These are phyloP conservation scores for Polypedilum pembai DNA, from an alignment of 1,140 invertebrate genomes.

Conservation along the genomic window DNA sequence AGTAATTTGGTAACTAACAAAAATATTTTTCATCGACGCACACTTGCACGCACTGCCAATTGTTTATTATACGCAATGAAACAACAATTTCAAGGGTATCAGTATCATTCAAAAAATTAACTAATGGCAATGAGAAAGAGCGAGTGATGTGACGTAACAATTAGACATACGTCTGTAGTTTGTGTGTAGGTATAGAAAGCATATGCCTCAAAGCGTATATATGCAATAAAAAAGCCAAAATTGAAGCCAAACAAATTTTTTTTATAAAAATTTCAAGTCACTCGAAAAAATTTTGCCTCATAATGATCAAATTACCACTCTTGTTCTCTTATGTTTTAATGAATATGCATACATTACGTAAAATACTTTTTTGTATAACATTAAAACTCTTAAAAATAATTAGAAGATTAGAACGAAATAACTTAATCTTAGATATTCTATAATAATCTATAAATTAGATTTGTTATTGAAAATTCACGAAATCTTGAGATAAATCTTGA, in stretches of 20 bases:
- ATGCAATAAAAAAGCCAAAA: background rate
- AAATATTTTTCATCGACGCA: background rate
- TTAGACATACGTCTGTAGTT: background rate
- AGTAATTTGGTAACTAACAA: background rate
- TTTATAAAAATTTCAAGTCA: background rate
- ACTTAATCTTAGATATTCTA: no score
- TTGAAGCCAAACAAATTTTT: constrained; percentile 9
- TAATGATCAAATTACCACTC: constrained; percentile 18
- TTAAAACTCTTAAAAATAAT: no score
- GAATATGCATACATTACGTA: no score
- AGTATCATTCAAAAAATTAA: background rate
- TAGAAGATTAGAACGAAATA: no score
- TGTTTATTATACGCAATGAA: background rate
- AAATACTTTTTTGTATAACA: no score
- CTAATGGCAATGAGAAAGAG: constrained; percentile 8
- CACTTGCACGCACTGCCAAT: background rate
- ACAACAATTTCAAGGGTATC: constrained; percentile 11
- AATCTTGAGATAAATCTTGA: no score
- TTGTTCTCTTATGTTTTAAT: no score
- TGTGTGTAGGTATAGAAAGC: background rate
- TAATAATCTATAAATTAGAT: no score
- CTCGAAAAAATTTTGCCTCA: background rate
- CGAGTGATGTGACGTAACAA: constrained; percentile 11
- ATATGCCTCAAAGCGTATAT: background rate
- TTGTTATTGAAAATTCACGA: no score